Evolutionary conservation across 2,888 invertebrate species (phyloP), one percentile per base, ranked within the genome.

Genomic region (Tenthredo scrophulariae): DNA sequence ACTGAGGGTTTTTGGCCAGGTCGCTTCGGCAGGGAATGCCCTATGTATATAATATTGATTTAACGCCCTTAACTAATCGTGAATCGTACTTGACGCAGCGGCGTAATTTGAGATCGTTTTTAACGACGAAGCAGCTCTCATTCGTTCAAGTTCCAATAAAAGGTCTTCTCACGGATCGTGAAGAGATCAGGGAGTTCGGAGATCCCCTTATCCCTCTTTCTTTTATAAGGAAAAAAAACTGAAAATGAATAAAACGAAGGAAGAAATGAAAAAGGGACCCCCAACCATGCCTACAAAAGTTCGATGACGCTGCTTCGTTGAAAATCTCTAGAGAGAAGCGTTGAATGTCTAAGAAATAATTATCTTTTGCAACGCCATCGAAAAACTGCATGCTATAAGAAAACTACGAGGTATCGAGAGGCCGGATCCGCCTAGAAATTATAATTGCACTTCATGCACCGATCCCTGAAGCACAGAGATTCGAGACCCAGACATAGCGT

Each of bases 291-390:
- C 72, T 43, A 40, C 40, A 33, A 77, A n/a, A 80, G 22, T 62
- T 62, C 37, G 58, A 62, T 80, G 80, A 62, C 40, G 62, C 58
- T 4, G 40, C 37, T 40, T 80, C 80, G 62, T 80, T 40, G 80
- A 62, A 1, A 62, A 62, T 80, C 40, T 58, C 62, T 37, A 7
- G 37, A 80, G 62, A 37, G 29, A 50, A 29, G 54, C 13, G 77
- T 50, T 62, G 29, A 58, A 79, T 75, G 86, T 29, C 85, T 84
- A 65, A 88, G 89, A 88, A 89, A 88, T 90, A 90, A 90, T 91
- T 89, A 90, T 89, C 89, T 86, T 84, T 84, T 86, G 90, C 91
- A 86, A 85, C 89, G 91, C 91, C 91, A 91, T 92, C 91, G 87
- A 89, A 91, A 91, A 91, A 89, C 89, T 88, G 88, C 67, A 67